Conservation (phyloP, 30 jellyfish, hydroid and myxozoan genomes). For the Mastigias papua region DNA sequence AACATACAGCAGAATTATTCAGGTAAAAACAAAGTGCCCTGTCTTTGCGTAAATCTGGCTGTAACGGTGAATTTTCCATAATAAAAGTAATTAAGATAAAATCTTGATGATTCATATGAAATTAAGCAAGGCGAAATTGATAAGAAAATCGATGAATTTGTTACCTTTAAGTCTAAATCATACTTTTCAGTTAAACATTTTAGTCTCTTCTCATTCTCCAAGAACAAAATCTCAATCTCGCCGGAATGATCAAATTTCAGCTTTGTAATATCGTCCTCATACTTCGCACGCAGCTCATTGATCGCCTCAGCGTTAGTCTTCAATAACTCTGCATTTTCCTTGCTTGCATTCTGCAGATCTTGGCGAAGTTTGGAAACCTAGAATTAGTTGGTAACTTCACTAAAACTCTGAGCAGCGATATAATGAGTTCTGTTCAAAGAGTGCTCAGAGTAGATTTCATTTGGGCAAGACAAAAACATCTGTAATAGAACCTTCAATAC, state of each 20-base stretch:
- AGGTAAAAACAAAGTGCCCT: neutral
- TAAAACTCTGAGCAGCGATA: neutral
- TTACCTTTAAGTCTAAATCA: constrained; percentile 48
- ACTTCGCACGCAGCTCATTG: constrained; percentile 14
- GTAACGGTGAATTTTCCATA: neutral
- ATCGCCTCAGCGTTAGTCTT: constrained; percentile 23
- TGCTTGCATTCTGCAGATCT: constrained; percentile 36
- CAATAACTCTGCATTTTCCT: constrained; percentile 18
- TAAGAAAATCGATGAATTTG: neutral
- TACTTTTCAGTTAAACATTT: constrained; percentile 40
- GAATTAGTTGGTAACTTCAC: neutral
- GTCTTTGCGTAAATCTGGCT: neutral
- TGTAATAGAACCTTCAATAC: neutral
- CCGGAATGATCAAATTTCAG: constrained; percentile 62
- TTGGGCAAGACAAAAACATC: neutral
- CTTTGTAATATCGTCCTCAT: constrained; percentile 73
- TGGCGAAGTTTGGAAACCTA: constrained; percentile 50
- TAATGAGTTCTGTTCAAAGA: neutral
- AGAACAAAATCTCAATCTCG: constrained; percentile 53
- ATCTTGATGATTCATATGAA: neutral
- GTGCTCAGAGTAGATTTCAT: neutral
- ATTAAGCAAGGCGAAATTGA: neutral
- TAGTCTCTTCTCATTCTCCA: constrained; percentile 57
- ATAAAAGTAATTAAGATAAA: neutral
- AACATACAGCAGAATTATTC: neutral